These are phyloP conservation scores for Polyergus mexicanus DNA, from an alignment of 1,140 invertebrate genomes.

Conservation along the genomic window DNA sequence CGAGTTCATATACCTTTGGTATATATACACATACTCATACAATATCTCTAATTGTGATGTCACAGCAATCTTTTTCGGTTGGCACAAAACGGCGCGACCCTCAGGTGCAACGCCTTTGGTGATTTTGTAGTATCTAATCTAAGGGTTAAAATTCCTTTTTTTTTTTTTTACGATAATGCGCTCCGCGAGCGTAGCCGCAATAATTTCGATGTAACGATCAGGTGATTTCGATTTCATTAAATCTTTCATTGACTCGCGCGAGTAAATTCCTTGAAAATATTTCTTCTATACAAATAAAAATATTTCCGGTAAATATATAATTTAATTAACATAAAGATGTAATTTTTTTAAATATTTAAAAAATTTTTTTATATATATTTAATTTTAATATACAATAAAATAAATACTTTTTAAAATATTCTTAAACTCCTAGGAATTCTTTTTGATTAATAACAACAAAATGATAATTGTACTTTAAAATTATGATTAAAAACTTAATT, in stretches of 20 bases:
- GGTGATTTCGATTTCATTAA: conserved; percentile 1
- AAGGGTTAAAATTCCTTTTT: conserved; percentile 42
- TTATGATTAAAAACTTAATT: background rate
- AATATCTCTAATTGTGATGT: conserved; percentile 61
- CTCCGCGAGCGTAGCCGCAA: conserved; percentile 31
- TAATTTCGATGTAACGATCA: conserved; percentile 35
- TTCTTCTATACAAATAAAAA: background rate
- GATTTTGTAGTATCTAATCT: conserved; percentile 45
- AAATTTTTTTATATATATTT: background rate
- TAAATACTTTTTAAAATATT: too few relatives aligned
- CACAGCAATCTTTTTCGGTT: conserved; percentile 37
- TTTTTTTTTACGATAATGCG: conserved; percentile 24
- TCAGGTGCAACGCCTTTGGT: conserved; percentile 18
- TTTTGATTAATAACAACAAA: background rate
- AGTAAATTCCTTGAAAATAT: background rate
- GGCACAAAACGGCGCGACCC: conserved; percentile 41
- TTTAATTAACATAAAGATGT: background rate
- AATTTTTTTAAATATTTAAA: background rate
- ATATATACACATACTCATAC: conserved; percentile 61
- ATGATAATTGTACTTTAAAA: background rate
- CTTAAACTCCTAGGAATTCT: too few relatives aligned
- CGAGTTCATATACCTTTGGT: conserved; percentile 37
- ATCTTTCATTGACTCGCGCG: conserved; percentile 28
- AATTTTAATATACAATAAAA: too few relatives aligned
- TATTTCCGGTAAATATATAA: background rate